phyloP scores from a whole-genome alignment of 2,797 vertebrate species.

The Diglossa cyanea region DNA sequence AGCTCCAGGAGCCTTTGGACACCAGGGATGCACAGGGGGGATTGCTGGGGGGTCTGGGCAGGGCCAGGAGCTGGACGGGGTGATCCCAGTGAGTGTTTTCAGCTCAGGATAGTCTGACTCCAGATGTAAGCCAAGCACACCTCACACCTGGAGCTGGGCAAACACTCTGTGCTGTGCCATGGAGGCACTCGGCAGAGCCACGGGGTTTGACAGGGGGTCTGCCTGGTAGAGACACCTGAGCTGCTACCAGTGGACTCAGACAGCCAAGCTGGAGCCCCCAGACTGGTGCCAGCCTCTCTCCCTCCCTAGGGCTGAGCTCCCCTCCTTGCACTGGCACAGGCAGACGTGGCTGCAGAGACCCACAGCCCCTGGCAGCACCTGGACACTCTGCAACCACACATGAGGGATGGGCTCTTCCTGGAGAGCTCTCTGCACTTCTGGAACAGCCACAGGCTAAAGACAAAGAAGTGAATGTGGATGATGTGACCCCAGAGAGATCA shows the following conservation, averaged over 20 bases:
- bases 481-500: neutral
- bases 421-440: neutral
- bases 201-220: neutral
- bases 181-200: neutral
- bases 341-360: rapidly evolving
- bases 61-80: rapidly evolving
- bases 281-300: neutral
- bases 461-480: neutral
- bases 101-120: neutral
- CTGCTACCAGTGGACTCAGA: neutral
- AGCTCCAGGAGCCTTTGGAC: neutral
- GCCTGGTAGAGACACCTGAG: neutral
- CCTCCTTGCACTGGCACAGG: neutral
- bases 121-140: neutral
- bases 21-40: neutral
- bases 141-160: neutral
- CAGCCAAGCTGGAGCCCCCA: neutral
- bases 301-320: neutral
- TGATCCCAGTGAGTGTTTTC: neutral
- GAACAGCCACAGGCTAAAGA: neutral
- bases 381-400: rapidly evolving
- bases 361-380: neutral
- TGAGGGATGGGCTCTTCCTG: rapidly evolving
- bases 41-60: rapidly evolving
- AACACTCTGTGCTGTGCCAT: rapidly evolving